These are phyloP conservation scores for Misgurnus anguillicaudatus DNA, from an alignment of 2,113 vertebrate species.

Conservation along the genomic window DNA sequence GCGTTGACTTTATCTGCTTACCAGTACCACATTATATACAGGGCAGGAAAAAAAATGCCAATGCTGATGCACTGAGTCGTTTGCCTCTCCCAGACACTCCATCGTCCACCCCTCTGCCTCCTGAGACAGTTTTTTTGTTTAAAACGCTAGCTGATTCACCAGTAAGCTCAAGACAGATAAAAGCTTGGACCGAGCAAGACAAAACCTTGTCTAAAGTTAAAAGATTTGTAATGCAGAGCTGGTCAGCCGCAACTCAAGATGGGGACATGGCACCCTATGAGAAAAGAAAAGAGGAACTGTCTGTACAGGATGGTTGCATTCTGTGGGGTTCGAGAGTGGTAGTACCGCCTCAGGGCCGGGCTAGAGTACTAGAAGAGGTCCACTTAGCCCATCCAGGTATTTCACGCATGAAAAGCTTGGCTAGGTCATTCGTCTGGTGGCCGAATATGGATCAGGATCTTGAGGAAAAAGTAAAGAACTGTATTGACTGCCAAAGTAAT, in stretches of 20 bases:
- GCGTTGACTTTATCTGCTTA: not conserved
- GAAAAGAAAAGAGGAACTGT: too few species aligned
- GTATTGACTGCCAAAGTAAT: conserved; percentile 1
- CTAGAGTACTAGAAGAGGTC: too few species aligned
- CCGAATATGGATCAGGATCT: conserved; percentile 25
- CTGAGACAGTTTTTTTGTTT: not conserved
- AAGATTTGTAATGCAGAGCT: not conserved
- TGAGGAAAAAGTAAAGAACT: conserved; percentile 11
- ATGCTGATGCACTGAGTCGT: not conserved
- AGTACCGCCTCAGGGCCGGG: too few species aligned
- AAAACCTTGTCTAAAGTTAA: not conserved
- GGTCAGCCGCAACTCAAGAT: too few species aligned
- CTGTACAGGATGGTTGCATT: too few species aligned
- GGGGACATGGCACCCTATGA: too few species aligned
- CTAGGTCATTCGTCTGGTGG: conserved; percentile 13
- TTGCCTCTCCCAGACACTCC: not conserved
- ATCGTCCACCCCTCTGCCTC: not conserved
- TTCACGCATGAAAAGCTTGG: conserved; percentile 2
- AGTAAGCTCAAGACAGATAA: not conserved
- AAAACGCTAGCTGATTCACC: not conserved
- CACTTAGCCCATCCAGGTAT: too few species aligned
- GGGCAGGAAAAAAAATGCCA: not conserved
- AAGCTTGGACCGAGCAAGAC: not conserved
- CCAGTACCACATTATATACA: not conserved
- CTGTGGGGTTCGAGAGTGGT: too few species aligned